phyloP scores from a whole-genome alignment of 35 echinoderm and acorn worm genomes.

The Holothuria glaberrima region DNA sequence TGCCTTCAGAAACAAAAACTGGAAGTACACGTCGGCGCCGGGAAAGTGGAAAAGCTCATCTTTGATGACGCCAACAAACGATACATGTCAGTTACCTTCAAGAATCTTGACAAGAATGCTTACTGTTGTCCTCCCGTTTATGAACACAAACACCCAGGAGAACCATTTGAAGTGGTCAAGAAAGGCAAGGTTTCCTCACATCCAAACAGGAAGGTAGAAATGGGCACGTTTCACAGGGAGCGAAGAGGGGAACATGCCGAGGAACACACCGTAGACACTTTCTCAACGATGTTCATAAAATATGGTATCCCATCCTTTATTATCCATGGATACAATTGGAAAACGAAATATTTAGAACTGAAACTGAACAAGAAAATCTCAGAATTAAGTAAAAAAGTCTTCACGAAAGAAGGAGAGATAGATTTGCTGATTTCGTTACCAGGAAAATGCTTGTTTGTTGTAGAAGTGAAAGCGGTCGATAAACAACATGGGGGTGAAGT shows the following conservation, averaged over 20 bases:
- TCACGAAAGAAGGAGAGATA: slow-evolving; percentile 15
- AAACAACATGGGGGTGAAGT: background rate
- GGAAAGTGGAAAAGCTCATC: background rate
- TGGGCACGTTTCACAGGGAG: background rate
- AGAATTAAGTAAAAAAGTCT: background rate
- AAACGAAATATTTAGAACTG: background rate
- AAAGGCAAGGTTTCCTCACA: background rate
- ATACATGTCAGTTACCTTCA: slow-evolving; percentile 20
- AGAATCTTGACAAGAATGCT: slow-evolving; percentile 10
- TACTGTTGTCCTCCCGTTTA: slow-evolving; percentile 12
- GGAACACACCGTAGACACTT: background rate
- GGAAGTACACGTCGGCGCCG: background rate
- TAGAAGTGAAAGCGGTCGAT: slow-evolving; percentile 43
- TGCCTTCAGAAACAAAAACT: background rate
- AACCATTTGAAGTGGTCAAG: background rate
- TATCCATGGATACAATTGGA: slow-evolving; percentile 41
- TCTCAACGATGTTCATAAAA: slow-evolving; percentile 22
- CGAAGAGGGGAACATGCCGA: no score
- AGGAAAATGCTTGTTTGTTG: slow-evolving; percentile 6
- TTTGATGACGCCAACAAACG: slow-evolving; percentile 31
- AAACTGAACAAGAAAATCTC: background rate
- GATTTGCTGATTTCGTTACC: slow-evolving; percentile 36
- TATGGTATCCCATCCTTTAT: slow-evolving; percentile 34
- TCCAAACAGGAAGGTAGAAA: background rate
- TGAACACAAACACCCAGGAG: slow-evolving; percentile 16